Evolutionary conservation across 2,113 vertebrate genomes (phyloP).

Genomic region (Tragulus kanchil): DNA sequence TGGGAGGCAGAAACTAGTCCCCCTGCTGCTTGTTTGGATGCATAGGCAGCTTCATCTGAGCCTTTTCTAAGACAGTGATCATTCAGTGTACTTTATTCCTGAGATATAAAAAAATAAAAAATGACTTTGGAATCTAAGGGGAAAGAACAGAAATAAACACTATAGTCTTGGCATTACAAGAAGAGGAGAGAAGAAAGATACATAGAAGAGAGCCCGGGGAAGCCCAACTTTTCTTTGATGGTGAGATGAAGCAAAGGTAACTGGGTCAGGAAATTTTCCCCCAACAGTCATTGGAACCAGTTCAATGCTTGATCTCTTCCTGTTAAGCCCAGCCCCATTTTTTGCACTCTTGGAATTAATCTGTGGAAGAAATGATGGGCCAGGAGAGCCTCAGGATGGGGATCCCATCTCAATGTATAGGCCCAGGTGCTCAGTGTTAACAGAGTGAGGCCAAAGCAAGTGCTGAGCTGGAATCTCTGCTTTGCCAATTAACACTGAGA

Average conservation of each 20-base stretch:
- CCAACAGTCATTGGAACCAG: background rate
- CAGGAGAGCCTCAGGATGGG: background rate
- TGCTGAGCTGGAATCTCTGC: background rate
- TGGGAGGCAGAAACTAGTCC: background rate
- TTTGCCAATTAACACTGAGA: background rate
- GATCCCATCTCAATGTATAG: background rate
- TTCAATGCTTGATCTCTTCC: background rate
- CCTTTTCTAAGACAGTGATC: constrained; percentile 35
- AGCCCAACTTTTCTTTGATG: background rate
- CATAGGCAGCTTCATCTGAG: background rate
- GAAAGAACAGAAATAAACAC: constrained; percentile 52
- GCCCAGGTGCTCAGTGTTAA: background rate
- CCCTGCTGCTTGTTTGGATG: background rate
- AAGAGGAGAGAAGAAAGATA: background rate
- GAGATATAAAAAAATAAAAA: background rate
- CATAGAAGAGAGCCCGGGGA: background rate
- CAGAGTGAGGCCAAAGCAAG: background rate
- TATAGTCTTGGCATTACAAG: background rate
- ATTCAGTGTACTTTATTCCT: constrained; percentile 42
- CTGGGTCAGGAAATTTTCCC: background rate
- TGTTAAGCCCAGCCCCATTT: background rate
- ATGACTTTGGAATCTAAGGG: background rate
- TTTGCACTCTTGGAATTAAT: background rate
- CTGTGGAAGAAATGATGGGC: background rate
- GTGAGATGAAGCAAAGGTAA: background rate